These are phyloP conservation scores for Zapornia atra DNA, from an alignment of 2,113 vertebrate species.

Conservation along the genomic window DNA sequence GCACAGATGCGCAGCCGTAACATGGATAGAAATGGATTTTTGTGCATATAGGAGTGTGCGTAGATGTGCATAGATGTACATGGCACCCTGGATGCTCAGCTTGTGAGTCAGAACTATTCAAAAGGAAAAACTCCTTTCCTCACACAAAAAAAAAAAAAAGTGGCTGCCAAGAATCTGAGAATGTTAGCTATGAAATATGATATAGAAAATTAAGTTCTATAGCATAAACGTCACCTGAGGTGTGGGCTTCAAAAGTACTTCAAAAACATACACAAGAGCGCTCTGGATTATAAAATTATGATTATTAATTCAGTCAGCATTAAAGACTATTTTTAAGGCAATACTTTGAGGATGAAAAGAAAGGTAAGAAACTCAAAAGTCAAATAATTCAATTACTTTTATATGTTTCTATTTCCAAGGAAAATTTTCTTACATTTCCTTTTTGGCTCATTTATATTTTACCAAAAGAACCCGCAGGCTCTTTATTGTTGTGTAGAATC, in stretches of 20 bases:
- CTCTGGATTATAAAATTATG: not conserved
- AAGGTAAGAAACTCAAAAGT: not conserved
- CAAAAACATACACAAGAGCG: not conserved
- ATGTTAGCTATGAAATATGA: not conserved
- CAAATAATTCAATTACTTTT: not conserved
- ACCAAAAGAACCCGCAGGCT: not conserved
- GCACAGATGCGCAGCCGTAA: accelerated
- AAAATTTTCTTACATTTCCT: not conserved
- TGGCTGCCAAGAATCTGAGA: not conserved
- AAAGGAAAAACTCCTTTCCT: not conserved
- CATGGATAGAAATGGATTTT: not conserved
- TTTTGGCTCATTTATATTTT: not conserved
- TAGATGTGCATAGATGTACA: too few relatives aligned
- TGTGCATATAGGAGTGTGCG: not conserved
- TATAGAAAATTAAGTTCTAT: not conserved
- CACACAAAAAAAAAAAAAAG: not conserved
- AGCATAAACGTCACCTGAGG: not conserved
- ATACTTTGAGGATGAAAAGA: not conserved
- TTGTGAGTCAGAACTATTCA: not conserved
- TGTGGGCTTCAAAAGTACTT: not conserved
- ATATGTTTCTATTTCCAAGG: not conserved
- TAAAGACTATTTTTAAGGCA: not conserved
- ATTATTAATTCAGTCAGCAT: not conserved
- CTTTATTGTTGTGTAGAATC: not conserved
- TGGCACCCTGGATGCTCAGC: not conserved